These are phyloP conservation scores for Solenopsis fugax DNA, from an alignment of 1,140 invertebrate genomes.

Conservation along the genomic window DNA sequence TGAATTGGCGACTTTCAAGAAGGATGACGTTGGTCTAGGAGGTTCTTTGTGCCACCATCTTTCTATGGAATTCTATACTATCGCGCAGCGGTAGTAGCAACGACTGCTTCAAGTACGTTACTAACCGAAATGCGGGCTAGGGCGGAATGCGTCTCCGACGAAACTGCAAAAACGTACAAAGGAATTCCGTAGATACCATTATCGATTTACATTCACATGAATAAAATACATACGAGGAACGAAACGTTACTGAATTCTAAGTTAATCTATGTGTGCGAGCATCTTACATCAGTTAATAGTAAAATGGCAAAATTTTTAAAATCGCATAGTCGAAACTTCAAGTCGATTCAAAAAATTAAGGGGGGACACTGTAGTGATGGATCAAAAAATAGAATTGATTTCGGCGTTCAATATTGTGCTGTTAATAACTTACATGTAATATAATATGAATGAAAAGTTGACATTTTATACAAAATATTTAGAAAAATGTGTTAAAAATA, in stretches of 20 bases:
- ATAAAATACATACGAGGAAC: background rate
- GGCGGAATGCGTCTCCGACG: background rate
- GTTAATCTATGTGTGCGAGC: background rate
- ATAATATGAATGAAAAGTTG: too few relatives aligned
- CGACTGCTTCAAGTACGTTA: slow-evolving; percentile 26
- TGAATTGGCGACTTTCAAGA: slow-evolving; percentile 55
- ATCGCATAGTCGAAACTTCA: background rate
- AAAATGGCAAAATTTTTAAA: background rate
- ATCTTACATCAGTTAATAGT: background rate
- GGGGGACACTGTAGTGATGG: background rate
- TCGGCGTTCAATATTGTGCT: too few relatives aligned
- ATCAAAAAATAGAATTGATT: too few relatives aligned
- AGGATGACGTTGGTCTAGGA: slow-evolving; percentile 26
- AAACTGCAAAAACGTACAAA: background rate
- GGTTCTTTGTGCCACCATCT: background rate
- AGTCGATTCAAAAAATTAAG: background rate
- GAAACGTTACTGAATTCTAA: background rate
- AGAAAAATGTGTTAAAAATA: too few relatives aligned
- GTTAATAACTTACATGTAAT: too few relatives aligned
- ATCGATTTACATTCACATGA: background rate
- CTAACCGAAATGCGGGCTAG: background rate
- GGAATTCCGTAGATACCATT: background rate
- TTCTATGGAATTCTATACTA: slow-evolving; percentile 18
- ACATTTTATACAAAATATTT: too few relatives aligned
- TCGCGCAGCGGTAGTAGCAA: background rate